Percentiles rank a stretch among this genome's conserved stretches.
Evolutionary conservation across 2,113 vertebrate genomes (phyloP).

Genomic region (Erythrocercus mccallii): DNA sequence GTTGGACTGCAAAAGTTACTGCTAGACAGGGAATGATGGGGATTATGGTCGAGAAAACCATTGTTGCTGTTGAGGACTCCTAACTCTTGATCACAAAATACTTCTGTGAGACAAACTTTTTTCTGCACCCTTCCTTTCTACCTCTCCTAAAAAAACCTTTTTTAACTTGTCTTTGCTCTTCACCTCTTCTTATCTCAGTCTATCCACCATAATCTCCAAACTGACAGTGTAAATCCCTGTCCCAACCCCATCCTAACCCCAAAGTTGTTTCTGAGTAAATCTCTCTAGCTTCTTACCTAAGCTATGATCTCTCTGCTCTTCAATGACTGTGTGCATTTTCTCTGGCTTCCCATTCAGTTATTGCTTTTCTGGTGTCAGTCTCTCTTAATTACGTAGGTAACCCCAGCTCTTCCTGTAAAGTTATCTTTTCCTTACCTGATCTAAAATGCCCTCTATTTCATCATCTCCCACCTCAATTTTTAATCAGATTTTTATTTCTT

Average conservation of each 20-base stretch:
- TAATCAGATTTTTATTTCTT: neutral
- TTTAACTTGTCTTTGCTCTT: neutral
- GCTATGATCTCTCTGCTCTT: neutral
- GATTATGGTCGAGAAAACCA: neutral
- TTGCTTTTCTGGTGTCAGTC: neutral
- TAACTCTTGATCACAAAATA: neutral
- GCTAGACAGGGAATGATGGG: neutral
- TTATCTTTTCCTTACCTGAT: neutral
- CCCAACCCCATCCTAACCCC: neutral
- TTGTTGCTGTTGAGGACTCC: neutral
- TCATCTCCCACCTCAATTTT: neutral
- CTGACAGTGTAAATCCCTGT: neutral
- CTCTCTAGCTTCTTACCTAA: neutral
- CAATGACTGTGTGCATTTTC: neutral
- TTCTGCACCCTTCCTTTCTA: neutral
- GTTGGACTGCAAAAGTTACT: neutral
- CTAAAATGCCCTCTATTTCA: neutral
- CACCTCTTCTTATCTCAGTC: neutral
- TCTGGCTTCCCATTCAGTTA: neutral
- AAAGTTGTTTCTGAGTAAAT: neutral
- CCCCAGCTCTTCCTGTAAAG: rapidly evolving
- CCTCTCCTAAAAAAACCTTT: neutral
- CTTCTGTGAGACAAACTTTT: neutral
- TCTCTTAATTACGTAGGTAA: neutral
- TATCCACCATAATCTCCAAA: neutral